phyloP scores from a whole-genome alignment of 2,888 invertebrate genomes.

The Melikaiella ostensackeni region DNA sequence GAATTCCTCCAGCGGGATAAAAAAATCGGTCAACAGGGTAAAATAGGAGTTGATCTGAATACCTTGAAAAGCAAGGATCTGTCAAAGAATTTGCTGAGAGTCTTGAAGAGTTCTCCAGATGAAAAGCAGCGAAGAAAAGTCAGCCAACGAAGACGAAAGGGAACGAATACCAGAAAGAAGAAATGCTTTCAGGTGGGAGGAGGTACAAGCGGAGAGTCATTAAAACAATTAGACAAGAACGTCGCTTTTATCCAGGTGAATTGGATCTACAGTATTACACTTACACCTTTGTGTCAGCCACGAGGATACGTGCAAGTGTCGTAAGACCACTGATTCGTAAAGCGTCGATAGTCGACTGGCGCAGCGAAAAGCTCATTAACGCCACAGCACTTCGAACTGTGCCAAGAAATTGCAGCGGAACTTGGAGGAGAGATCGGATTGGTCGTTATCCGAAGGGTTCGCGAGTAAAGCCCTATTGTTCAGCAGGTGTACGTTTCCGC shows the following conservation, averaged over 20 bases:
- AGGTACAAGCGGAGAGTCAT: constrained; percentile 60
- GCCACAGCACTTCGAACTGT: constrained; percentile 54
- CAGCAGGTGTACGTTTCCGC: neutral
- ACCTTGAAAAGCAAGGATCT: neutral
- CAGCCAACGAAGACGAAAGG: constrained; percentile 27
- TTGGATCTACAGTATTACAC: neutral
- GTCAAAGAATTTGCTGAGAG: constrained; percentile 14
- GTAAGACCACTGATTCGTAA: constrained; percentile 39
- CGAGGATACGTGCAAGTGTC: constrained; percentile 48
- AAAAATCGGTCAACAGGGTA: constrained; percentile 12
- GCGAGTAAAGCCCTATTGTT: neutral
- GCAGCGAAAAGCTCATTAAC: constrained; percentile 58
- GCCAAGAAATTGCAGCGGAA: constrained; percentile 56
- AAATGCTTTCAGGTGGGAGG: constrained; percentile 36
- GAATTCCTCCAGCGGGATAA: neutral
- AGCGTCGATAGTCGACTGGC: constrained; percentile 44
- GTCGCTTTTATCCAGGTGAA: constrained; percentile 6
- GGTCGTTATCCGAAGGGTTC: constrained; percentile 39
- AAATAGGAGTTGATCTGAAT: neutral
- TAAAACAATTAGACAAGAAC: constrained; percentile 68
- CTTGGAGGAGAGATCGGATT: constrained; percentile 50
- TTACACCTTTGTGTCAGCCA: constrained; percentile 41
- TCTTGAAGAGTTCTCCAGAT: constrained; percentile 4
- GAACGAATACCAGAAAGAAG: constrained; percentile 31
- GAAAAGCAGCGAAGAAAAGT: constrained; percentile 37